A percentile compares a stretch with the other conserved stretches of the same genome.
Evolutionary conservation across 2,797 vertebrate genomes (phyloP).

Genomic region (Oryzias dopingdopingensis): DNA sequence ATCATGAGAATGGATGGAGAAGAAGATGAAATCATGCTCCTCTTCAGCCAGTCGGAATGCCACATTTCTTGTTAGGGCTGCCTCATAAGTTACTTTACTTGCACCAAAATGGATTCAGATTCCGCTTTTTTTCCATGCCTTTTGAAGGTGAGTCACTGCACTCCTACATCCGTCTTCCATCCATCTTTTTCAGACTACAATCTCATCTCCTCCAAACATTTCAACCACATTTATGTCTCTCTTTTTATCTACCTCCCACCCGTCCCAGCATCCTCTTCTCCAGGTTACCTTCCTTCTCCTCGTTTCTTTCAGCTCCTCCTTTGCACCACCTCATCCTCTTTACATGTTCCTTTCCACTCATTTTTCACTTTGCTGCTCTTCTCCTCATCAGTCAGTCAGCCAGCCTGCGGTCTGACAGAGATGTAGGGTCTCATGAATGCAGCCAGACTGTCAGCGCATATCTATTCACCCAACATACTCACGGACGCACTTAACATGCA

Average conservation of each 20-base stretch:
- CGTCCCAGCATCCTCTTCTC: conserved; percentile 35
- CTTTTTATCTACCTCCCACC: conserved; percentile 22
- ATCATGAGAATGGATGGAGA: conserved; percentile 18
- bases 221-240: conserved; percentile 1
- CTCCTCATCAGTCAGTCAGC: conserved; percentile 65
- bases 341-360: conserved; percentile 40
- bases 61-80: too few species aligned
- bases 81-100: conserved; percentile 11
- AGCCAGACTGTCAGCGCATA: conserved; percentile 62
- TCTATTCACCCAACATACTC: conserved; percentile 52
- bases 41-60: too few species aligned
- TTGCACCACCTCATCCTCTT: conserved; percentile 22
- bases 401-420: conserved; percentile 61
- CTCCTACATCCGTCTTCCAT: conserved; percentile 1
- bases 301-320: conserved; percentile 13
- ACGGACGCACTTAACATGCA: conserved; percentile 41
- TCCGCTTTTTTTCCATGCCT: conserved; percentile 9
- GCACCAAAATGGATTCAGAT: conserved; percentile 18
- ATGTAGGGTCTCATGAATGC: conserved; percentile 75
- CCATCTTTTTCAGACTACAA: conserved; percentile 13
- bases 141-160: conserved; percentile 23
- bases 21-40: conserved; percentile 5
- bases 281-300: conserved; percentile 15
- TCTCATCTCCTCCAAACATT: conserved; percentile 20
- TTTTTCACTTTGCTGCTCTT: conserved; percentile 63